phyloP scores from a whole-genome alignment of 2,888 invertebrate genomes.

The Pedicia rivosa region DNA sequence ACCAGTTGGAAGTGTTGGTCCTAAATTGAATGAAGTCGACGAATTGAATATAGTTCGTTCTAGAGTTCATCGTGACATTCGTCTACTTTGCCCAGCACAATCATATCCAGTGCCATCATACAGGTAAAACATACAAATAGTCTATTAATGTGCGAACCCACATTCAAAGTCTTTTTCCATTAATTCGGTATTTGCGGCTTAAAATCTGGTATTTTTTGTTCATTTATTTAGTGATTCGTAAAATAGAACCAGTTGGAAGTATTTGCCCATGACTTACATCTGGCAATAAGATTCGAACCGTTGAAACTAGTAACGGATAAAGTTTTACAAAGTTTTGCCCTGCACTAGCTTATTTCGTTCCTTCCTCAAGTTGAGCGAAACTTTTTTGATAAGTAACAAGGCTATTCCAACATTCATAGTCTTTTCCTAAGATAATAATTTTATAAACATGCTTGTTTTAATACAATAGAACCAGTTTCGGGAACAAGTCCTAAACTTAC shows the following conservation, averaged over 20 bases:
- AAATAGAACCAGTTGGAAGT: conserved; percentile 54
- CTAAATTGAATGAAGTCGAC: conserved; percentile 55
- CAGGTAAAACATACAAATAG: too few species aligned
- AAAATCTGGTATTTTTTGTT: too few species aligned
- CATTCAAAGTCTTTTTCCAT: too few species aligned
- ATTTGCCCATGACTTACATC: conserved; percentile 59
- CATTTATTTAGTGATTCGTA: too few species aligned
- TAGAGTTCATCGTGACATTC: conserved; percentile 34
- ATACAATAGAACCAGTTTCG: conserved; percentile 31
- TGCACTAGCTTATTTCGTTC: conserved; percentile 43
- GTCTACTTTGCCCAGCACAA: conserved; percentile 53
- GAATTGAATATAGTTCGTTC: conserved; percentile 36
- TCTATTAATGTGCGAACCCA: too few species aligned
- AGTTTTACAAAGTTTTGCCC: conserved; percentile 34
- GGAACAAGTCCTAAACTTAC: conserved; percentile 45
- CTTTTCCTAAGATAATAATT: neutral
- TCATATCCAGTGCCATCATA: conserved; percentile 56
- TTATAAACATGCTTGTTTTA: conserved; percentile 11
- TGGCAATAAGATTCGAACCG: conserved; percentile 35
- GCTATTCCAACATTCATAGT: conserved; percentile 7
- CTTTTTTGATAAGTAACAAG: neutral
- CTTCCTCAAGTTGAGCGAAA: conserved; percentile 39
- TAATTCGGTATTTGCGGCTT: too few species aligned
- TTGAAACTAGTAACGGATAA: conserved; percentile 9
- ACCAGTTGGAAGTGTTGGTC: conserved; percentile 35